Evolutionary conservation across 92 coral and sea anemone species (phyloP).

Genomic region (Virgularia gustaviana): DNA sequence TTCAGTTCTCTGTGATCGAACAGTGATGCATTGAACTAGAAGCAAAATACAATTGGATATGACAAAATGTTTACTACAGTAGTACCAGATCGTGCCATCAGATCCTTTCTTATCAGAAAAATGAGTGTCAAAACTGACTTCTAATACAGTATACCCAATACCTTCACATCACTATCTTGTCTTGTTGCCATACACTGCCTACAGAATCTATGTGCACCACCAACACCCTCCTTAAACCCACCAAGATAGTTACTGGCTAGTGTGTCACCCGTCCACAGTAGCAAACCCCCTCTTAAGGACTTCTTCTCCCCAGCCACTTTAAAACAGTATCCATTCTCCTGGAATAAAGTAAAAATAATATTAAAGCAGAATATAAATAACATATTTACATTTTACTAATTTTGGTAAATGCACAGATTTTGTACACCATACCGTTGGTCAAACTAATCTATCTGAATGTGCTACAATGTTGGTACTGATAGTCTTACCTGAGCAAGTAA

Average conservation of each 20-base stretch:
- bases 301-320: slow-evolving; percentile 17
- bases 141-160: not conserved
- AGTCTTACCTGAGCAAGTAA: slow-evolving; percentile 31
- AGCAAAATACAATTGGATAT: no score
- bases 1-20: slow-evolving; percentile 27
- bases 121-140: no score
- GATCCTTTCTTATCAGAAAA: no score
- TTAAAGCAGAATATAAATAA: not conserved
- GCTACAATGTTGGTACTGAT: no score
- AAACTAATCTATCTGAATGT: no score
- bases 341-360: not conserved
- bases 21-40: no score
- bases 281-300: slow-evolving; percentile 19
- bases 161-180: not conserved
- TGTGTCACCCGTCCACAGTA: slow-evolving; percentile 28
- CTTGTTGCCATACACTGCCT: slow-evolving; percentile 7
- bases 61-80: no score
- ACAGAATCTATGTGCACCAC: slow-evolving; percentile 26
- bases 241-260: slow-evolving; percentile 21
- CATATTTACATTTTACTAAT: no score
- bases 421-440: no score
- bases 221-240: slow-evolving; percentile 27
- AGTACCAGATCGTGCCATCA: no score
- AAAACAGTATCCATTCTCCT: slow-evolving; percentile 31
- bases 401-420: not conserved